A percentile compares a stretch with the other conserved stretches of the same genome.
These are phyloP conservation scores for Muntiacus muntjak DNA, from an alignment of 2,113 vertebrate species.

Conservation along the genomic window DNA sequence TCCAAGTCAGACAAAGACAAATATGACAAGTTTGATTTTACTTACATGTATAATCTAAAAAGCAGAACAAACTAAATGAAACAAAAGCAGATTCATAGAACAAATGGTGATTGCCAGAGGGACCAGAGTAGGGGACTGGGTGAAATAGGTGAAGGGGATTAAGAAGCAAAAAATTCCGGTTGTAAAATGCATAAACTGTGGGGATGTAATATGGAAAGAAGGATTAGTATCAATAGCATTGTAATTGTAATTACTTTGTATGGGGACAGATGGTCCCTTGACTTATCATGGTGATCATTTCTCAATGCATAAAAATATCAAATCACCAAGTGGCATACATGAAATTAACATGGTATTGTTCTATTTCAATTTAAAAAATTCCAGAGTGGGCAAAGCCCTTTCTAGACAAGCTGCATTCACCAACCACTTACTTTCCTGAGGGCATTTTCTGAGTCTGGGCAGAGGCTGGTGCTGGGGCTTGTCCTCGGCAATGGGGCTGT, in stretches of 20 bases:
- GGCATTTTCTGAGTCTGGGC: background rate
- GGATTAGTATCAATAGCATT: background rate
- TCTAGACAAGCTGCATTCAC: accelerated
- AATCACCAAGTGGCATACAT: background rate
- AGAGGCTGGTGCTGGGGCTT: background rate
- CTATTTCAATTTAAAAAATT: background rate
- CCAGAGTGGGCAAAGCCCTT: too few relatives aligned
- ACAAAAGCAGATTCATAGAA: background rate
- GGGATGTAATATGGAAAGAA: background rate
- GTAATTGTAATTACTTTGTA: background rate
- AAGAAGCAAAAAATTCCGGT: accelerated
- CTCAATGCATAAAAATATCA: background rate
- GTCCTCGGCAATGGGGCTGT: background rate
- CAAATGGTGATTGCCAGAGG: background rate
- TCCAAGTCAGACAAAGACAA: background rate
- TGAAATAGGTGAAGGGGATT: background rate
- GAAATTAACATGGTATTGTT: background rate
- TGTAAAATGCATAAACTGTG: background rate
- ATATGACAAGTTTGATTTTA: background rate
- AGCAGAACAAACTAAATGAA: background rate
- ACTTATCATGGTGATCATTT: background rate
- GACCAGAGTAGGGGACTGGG: background rate
- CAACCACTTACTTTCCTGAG: background rate
- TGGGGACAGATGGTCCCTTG: too few relatives aligned
- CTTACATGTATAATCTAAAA: background rate